These are phyloP conservation scores for Galeruca laticollis DNA, from an alignment of 2,888 invertebrate genomes.

Conservation along the genomic window DNA sequence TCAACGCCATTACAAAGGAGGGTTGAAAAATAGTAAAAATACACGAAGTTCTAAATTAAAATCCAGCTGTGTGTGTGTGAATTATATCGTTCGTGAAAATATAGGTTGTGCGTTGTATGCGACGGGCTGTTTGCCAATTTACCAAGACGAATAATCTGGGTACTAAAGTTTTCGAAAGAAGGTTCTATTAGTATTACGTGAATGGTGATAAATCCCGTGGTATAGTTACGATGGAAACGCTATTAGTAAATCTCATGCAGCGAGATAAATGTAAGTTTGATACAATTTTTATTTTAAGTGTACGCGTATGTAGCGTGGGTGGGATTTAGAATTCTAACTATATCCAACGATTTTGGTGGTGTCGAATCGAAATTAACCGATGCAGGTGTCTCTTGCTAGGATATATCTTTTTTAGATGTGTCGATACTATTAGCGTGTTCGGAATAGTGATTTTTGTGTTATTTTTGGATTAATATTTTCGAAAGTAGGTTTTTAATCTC, in stretches of 20 bases:
- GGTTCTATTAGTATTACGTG: constrained; percentile 10
- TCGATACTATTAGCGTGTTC: constrained; percentile 8
- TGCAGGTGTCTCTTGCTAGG: constrained; percentile 14
- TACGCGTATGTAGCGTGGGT: constrained; percentile 31
- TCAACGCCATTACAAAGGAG: too few species aligned
- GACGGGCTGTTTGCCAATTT: constrained; percentile 29
- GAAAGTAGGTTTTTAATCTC: constrained; percentile 7
- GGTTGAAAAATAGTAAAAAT: constrained; percentile 11
- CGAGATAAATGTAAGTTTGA: constrained; percentile 49
- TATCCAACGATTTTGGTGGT: constrained; percentile 16
- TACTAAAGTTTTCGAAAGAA: constrained; percentile 10
- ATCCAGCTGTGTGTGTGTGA: background rate
- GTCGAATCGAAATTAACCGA: constrained; percentile 24
- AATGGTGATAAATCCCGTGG: constrained; percentile 23
- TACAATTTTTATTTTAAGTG: constrained; percentile 26
- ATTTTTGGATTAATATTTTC: constrained; percentile 1
- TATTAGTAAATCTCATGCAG: constrained; percentile 44
- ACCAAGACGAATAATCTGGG: constrained; percentile 28
- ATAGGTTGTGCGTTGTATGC: constrained; percentile 21
- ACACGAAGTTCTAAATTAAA: background rate
- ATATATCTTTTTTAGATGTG: constrained; percentile 27
- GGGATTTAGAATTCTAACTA: constrained; percentile 18
- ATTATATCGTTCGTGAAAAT: constrained; percentile 22
- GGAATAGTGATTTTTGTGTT: constrained; percentile 15
- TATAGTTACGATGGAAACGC: constrained; percentile 37